phyloP scores from a whole-genome alignment of 2,113 vertebrate species.

The Corydoras sp. region DNA sequence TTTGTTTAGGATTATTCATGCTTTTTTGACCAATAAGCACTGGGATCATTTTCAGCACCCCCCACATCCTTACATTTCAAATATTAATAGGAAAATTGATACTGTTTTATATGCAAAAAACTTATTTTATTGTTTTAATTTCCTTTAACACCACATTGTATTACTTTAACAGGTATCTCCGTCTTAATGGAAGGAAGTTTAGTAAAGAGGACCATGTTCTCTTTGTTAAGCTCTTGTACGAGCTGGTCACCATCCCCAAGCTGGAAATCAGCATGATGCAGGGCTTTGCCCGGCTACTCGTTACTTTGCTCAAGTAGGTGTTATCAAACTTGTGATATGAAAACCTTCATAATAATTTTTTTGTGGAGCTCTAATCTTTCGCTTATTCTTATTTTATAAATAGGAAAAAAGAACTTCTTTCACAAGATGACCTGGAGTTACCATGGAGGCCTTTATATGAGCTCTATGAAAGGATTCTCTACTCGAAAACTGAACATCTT shows the following conservation, averaged over 20 bases:
- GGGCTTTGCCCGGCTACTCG: constrained; percentile 84
- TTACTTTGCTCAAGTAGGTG: constrained; percentile 84
- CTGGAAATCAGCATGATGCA: constrained; percentile 96
- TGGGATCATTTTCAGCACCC: too few species aligned
- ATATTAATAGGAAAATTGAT: too few species aligned
- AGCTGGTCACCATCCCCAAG: constrained; percentile 87
- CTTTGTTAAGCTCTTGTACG: constrained; percentile 88
- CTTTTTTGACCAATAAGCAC: too few species aligned
- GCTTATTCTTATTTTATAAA: neutral
- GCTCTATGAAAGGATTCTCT: constrained; percentile 84
- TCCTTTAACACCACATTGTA: neutral
- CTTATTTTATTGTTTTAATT: neutral
- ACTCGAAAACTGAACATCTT: constrained; percentile 94
- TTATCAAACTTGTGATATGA: neutral
- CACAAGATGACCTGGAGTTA: constrained; percentile 88
- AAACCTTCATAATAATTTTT: neutral
- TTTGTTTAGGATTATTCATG: too few species aligned
- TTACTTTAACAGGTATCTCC: constrained; percentile 76
- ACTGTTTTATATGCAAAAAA: too few species aligned
- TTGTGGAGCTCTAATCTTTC: neutral
- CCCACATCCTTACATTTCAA: too few species aligned
- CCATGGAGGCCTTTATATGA: constrained; percentile 89
- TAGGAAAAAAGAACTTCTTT: constrained; percentile 89
- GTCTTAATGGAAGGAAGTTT: constrained; percentile 89
- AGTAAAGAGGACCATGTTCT: constrained; percentile 92